Conservation (phyloP, 2,113 vertebrate genomes). For the Cyphomyrus plagiostoma region DNA sequence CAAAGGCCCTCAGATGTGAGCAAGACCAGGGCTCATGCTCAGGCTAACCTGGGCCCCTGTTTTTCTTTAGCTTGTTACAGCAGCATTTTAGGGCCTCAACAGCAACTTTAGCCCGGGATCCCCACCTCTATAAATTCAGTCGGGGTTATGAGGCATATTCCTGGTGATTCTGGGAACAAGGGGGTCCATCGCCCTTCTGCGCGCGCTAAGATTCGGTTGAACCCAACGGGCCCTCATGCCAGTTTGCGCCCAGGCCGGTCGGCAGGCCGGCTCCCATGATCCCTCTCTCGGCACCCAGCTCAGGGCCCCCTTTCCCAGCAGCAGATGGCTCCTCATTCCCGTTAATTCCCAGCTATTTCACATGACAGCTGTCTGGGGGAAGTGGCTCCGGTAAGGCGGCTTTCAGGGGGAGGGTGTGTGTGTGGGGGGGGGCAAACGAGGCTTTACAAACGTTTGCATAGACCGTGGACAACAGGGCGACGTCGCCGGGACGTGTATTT, state of each 20-base stretch:
- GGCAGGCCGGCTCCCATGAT: background rate
- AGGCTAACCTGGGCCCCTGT: background rate
- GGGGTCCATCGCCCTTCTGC: background rate
- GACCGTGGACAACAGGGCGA: no score
- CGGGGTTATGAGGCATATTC: background rate
- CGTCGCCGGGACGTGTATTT: background rate
- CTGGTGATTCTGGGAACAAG: background rate
- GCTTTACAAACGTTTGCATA: background rate
- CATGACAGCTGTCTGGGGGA: constrained; percentile 18
- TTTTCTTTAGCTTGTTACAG: background rate
- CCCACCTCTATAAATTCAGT: background rate
- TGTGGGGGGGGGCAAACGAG: no score
- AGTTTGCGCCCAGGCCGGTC: background rate
- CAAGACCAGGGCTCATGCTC: background rate
- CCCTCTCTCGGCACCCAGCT: background rate
- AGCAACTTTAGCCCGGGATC: background rate
- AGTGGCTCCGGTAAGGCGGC: background rate
- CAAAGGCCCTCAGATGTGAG: background rate
- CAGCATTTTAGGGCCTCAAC: background rate
- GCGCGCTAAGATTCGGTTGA: background rate
- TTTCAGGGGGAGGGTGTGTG: background rate
- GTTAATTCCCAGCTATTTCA: constrained; percentile 17
- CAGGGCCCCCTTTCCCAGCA: constrained; percentile 1
- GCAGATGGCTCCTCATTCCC: constrained; percentile 18
- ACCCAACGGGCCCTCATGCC: background rate